Conservation (phyloP, 2,113 vertebrate species). For the Brienomyrus brachyistius region DNA sequence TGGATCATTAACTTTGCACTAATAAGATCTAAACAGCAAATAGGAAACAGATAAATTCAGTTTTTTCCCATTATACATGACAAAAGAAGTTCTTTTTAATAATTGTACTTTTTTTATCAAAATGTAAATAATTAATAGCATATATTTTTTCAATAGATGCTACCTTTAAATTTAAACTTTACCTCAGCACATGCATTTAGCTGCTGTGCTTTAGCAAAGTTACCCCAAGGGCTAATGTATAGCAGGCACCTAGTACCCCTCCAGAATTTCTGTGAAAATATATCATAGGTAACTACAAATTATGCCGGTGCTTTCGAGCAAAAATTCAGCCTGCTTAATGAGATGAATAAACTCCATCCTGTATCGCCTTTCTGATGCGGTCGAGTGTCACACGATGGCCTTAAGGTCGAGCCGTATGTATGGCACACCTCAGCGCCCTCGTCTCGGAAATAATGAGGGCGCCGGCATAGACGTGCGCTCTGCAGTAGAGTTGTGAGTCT, state of each 20-base stretch:
- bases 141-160: neutral
- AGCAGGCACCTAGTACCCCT: too few species aligned
- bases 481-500: neutral
- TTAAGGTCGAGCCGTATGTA: neutral
- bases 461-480: neutral
- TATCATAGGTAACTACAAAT: neutral
- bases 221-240: neutral
- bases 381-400: neutral
- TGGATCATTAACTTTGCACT: conserved; percentile 17
- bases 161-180: neutral
- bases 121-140: neutral
- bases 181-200: neutral
- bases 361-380: neutral
- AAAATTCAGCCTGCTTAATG: neutral
- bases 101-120: neutral
- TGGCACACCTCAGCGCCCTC: neutral
- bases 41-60: neutral
- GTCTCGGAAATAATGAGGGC: neutral
- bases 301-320: neutral
- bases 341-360: neutral
- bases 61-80: neutral
- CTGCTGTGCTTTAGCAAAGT: neutral
- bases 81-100: neutral
- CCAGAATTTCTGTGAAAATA: neutral
- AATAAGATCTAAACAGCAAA: neutral